phyloP scores from a whole-genome alignment of 2,113 vertebrate genomes.

The Alligator mississippiensis region DNA sequence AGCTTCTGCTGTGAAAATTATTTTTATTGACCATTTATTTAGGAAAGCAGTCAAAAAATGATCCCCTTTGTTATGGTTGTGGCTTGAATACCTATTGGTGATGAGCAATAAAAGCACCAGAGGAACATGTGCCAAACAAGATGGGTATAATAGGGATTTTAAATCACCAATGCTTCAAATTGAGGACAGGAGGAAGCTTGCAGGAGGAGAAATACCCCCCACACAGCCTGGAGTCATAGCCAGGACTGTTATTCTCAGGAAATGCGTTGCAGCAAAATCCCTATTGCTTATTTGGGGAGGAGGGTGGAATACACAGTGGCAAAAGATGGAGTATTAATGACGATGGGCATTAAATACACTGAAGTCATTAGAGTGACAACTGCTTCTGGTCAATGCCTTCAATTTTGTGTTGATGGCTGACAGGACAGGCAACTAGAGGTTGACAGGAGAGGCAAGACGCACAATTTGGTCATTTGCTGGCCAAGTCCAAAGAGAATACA shows the following conservation, averaged over 20 bases:
- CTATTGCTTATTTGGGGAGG: neutral
- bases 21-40: neutral
- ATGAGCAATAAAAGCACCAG: neutral
- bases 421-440: neutral
- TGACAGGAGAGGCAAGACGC: neutral
- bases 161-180: neutral
- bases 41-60: neutral
- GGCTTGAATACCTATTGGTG: neutral
- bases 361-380: neutral
- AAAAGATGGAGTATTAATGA: neutral
- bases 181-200: neutral
- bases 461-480: neutral
- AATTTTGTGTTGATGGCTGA: too few relatives aligned
- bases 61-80: rapidly evolving
- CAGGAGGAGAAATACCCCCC: neutral
- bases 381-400: neutral
- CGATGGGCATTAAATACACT: neutral
- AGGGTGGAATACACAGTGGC: too few relatives aligned
- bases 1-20: rapidly evolving
- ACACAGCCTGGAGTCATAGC: neutral
- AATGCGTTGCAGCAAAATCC: neutral
- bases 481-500: neutral
- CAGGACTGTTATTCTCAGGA: neutral
- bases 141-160: neutral
- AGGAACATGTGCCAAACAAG: neutral